Percentiles rank a stretch among this genome's conserved stretches.
These are phyloP conservation scores for Arizona elegans DNA, from an alignment of 2,113 vertebrate genomes.

Conservation along the genomic window DNA sequence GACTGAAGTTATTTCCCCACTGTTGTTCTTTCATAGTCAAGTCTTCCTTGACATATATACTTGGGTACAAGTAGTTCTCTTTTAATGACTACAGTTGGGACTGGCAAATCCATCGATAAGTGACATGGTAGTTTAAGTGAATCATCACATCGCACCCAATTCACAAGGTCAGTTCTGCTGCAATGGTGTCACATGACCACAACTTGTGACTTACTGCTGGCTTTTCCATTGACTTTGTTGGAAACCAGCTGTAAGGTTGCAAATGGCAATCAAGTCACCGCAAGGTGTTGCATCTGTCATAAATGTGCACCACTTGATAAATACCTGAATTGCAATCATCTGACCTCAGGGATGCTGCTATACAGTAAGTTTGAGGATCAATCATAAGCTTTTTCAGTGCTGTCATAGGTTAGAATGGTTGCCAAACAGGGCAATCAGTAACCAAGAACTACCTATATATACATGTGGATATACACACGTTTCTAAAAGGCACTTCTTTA, in stretches of 20 bases:
- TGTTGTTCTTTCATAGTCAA: background rate
- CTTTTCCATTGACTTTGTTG: background rate
- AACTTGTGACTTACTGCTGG: background rate
- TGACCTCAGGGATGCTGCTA: background rate
- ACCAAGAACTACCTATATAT: background rate
- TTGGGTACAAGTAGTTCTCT: background rate
- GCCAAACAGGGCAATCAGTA: background rate
- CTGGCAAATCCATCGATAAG: background rate
- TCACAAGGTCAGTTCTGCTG: background rate
- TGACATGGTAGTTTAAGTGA: background rate
- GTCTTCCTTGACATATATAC: background rate
- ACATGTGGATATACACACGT: background rate
- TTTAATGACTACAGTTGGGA: background rate
- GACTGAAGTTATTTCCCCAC: background rate
- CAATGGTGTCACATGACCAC: background rate
- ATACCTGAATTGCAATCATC: background rate
- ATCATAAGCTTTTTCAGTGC: background rate
- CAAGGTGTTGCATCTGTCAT: background rate
- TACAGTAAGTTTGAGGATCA: background rate
- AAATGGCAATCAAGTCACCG: background rate
- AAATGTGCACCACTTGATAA: background rate
- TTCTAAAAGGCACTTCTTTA: background rate
- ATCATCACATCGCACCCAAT: background rate
- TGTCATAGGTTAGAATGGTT: background rate
- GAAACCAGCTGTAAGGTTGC: background rate